Base-by-base conservation (phyloP, 2,888 invertebrate genomes). In the Leucania comma region DNA sequence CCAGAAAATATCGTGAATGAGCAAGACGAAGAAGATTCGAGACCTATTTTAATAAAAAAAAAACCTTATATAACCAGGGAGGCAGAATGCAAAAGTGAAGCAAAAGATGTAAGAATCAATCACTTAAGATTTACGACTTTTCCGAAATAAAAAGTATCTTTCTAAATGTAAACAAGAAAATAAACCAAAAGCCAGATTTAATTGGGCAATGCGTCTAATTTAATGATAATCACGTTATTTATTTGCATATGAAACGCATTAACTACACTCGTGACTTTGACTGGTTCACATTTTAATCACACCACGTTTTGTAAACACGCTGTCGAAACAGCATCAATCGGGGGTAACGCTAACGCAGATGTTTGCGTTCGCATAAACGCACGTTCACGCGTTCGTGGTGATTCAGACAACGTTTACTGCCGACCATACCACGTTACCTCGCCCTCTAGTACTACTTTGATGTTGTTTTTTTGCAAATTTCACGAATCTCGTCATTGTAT, bases 301-400 rank as follows among this genome's bases (percentile, higher is more conserved):
- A 86, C 75, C 75, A 78, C 75, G 80, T 86, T 88, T 87, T 83
- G 86, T 93, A 93, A 93, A 93, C 93, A 93, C 29, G 73, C 90
- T 89, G 90, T 91, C 91, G 89, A 90, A 86, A 86, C 78, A 83
- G 86, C 90, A 89, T 92, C 93, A 90, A 91, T 93, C 90, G 91
- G 85, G 74, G 80, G 79, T 77, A 83, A 75, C 83, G 79, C 80
- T 85, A 85, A 78, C 86, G 75, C 87, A 81, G 75, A 81, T 90
- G 90, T 92, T 93, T 92, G 92, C 89, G 81, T 87, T 82, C 60
- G 58, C 46, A 70, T 83, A 85, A 83, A 84, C 87, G 85, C 87
- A 83, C 83, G 83, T 53, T 50, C 26, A 84, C 76, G 83, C 83
- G 84, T 64, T 61, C 14, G 84, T 75, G 72, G 81, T 92, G 92